A percentile compares a stretch with the other conserved stretches of the same genome.
Evolutionary conservation across 2,888 invertebrate genomes (phyloP).

Genomic region (Busseola fusca): DNA sequence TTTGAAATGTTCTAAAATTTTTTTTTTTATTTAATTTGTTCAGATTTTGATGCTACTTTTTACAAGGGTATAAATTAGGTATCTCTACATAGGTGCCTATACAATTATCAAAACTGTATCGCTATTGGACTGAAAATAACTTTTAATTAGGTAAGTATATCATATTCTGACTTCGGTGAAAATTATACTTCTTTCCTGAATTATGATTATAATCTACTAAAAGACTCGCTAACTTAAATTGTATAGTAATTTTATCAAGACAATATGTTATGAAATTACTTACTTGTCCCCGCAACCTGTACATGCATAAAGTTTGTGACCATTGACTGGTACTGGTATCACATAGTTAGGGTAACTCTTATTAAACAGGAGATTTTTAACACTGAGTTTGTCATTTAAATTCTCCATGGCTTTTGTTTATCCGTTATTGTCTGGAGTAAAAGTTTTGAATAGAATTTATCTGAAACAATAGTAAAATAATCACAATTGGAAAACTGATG

Average conservation of each 20-base stretch:
- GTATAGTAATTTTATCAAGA: not conserved
- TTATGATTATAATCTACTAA: not conserved
- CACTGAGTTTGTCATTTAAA: constrained; percentile 74
- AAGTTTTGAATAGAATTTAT: not conserved
- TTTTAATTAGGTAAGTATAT: not conserved
- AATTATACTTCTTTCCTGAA: not conserved
- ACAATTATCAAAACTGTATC: not conserved
- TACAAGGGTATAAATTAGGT: no score
- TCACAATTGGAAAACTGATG: not conserved
- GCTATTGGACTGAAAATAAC: not conserved
- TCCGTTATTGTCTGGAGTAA: no score
- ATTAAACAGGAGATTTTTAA: constrained; percentile 82
- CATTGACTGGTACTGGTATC: constrained; percentile 73
- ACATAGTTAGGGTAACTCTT: constrained; percentile 79
- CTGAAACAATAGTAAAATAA: constrained; percentile 44
- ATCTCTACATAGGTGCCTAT: no score
- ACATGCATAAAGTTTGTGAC: constrained; percentile 84
- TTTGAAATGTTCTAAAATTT: not conserved
- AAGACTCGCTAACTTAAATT: not conserved
- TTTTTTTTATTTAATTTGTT: not conserved
- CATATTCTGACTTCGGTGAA: not conserved
- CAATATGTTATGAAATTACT: constrained; percentile 59
- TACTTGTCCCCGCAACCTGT: constrained; percentile 89
- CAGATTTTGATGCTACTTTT: not conserved
- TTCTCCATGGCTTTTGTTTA: constrained; percentile 57